Evolutionary conservation across 2,113 vertebrate genomes (phyloP), one percentile per base, ranked within the genome.

Genomic region (Ptilorrhoa leucosticta): DNA sequence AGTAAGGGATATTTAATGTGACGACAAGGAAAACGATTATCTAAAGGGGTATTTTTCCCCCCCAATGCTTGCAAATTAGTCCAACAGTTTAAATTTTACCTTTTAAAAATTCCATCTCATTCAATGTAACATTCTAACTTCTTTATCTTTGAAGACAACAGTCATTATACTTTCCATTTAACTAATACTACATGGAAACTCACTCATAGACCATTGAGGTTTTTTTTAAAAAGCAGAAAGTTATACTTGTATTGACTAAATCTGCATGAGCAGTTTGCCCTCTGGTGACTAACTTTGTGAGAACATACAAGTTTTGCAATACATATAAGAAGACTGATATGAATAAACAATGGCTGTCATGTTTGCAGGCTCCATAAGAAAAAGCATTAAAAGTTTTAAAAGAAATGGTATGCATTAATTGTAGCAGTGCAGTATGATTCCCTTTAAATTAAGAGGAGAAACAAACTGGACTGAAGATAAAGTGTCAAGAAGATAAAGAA

Each of bases 271-370:
- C 60, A 88, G 91, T 73, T 97, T 96, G 88, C 90, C 94, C 93
- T 96, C 93, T 96, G 94, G 87, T 88, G 93, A 97, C 87, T 90
- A 88, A 85, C 47, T 92, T 6, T 24, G 42, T 83, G 82, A 89
- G 82, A 88, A 94, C 50, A 78, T 51, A 87, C 10, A 58, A 26
- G 12, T 45, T 83, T 83, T 72, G 18, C 44, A 85, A 64, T 4
- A 79, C 18, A 61, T 42, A 15, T 1, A 47, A 26, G 31, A 85
- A 64, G 39, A 70, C 33, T 26, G 6, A 21, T 35, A 56, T 14
- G 30, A 89, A 73, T 47, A 68, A 89, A 82, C 44, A 85, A 64
- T 8, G 10, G 72, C 37, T 65, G 21, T 16, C 64, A 66, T 18
- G 27, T 40, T 37, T 80, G 63, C 37, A 82, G 39, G 8, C 26